Conservation (phyloP, 2,113 vertebrate species). For the Notechis scutatus region DNA sequence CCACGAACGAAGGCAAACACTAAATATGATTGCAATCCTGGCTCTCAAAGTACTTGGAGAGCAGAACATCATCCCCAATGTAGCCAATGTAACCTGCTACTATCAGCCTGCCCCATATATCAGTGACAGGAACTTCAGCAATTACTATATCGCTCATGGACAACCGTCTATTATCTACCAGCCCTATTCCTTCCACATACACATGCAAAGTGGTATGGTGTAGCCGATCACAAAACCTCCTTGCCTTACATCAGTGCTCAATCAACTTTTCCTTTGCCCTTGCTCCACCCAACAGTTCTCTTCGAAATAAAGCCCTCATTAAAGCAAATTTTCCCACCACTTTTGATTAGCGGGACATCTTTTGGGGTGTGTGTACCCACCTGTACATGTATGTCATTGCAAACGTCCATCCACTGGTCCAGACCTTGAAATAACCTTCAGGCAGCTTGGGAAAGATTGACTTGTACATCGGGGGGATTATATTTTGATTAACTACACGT, state of each 20-base stretch:
- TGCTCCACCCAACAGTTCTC: neutral
- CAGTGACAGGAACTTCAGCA: constrained; percentile 81
- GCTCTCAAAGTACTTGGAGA: constrained; percentile 91
- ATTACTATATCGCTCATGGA: constrained; percentile 84
- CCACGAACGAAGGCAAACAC: constrained; percentile 85
- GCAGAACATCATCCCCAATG: constrained; percentile 89
- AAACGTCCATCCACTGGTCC: constrained; percentile 1
- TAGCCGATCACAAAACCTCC: constrained; percentile 54
- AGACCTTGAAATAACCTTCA: constrained; percentile 15
- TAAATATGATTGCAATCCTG: constrained; percentile 93
- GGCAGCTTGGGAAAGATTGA: constrained; percentile 16
- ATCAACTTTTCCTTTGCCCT: constrained; percentile 5
- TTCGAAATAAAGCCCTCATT: constrained; percentile 58
- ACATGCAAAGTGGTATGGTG: constrained; percentile 78
- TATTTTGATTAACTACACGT: neutral
- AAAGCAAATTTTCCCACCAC: constrained; percentile 57
- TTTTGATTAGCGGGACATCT: constrained; percentile 57
- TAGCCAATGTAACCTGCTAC: constrained; percentile 88
- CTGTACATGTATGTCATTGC: constrained; percentile 27
- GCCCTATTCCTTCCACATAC: constrained; percentile 79
- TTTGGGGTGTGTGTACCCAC: neutral
- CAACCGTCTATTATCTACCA: constrained; percentile 77
- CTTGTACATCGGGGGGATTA: neutral
- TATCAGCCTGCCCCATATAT: constrained; percentile 93
- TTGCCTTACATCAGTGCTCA: constrained; percentile 20